phyloP scores from a whole-genome alignment of 2,888 invertebrate genomes.

The Scaptomyza polygonia region DNA sequence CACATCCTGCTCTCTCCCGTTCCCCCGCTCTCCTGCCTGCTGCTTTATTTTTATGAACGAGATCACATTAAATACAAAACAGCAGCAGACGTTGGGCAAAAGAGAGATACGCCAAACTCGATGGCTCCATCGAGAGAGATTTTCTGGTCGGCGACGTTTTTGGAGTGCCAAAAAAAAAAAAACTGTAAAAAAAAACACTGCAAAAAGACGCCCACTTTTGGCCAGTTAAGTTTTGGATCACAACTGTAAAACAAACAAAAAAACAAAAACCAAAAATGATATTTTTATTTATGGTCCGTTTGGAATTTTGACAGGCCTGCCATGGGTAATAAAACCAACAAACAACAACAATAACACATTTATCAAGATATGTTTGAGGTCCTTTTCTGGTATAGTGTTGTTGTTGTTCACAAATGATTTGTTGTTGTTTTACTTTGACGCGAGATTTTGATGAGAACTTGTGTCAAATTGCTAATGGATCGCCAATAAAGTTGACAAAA shows the following conservation, averaged over 20 bases:
- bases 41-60: slow-evolving; percentile 80
- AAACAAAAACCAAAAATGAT: slow-evolving; percentile 79
- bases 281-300: slow-evolving; percentile 84
- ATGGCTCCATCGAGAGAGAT: slow-evolving; percentile 72
- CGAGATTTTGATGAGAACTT: slow-evolving; percentile 74
- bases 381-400: slow-evolving; percentile 21
- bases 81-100: neutral
- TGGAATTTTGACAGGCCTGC: slow-evolving; percentile 82
- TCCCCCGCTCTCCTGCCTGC: slow-evolving; percentile 21
- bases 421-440: slow-evolving; percentile 27
- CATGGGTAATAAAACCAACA: slow-evolving; percentile 73
- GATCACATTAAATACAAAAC: slow-evolving; percentile 70
- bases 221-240: slow-evolving; percentile 26
- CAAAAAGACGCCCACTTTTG: slow-evolving; percentile 28
- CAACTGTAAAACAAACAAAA: slow-evolving; percentile 62
- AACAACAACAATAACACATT: slow-evolving; percentile 53
- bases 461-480: slow-evolving; percentile 70
- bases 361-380: slow-evolving; percentile 59
- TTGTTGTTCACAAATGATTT: slow-evolving; percentile 28
- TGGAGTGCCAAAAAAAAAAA: slow-evolving; percentile 67
- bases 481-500: slow-evolving; percentile 49
- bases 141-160: slow-evolving; percentile 62
- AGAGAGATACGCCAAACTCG: slow-evolving; percentile 26
- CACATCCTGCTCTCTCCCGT: slow-evolving; percentile 27
- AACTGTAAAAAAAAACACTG: slow-evolving; percentile 37